Evolutionary conservation across 2,113 vertebrate species (phyloP), one percentile per base, ranked within the genome.

Genomic region (Oreocharis arfaki): DNA sequence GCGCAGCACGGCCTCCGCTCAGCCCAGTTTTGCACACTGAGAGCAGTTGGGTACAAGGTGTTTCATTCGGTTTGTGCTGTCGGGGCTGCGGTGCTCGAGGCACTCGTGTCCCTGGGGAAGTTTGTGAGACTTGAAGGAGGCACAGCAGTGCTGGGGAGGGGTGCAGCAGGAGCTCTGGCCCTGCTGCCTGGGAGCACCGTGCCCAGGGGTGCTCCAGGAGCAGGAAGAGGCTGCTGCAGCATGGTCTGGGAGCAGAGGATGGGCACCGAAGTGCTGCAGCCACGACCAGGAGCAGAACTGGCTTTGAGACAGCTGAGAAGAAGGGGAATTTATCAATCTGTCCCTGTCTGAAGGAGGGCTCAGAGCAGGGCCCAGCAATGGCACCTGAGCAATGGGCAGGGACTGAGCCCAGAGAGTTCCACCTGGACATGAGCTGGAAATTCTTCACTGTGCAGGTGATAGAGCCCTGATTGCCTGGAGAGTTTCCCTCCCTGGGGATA

Each of bases 1-100:
- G 44, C 63, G 0, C 9, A 10, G 53, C 3, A 1, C 3, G 6
- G 39, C 8, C n/a, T 42, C 41, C 1, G 0, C 21, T 47, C 22
- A 3, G 22, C 28, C 63, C 23, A 6, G 8, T 8, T 7, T 6
- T 37, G 39, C 14, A 9, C 27, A 1, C 8, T 33, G 2, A 11
- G 30, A 27, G 39, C 3, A 5, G 16, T 1, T 55, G 22, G 27
- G n/a, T 68, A 10, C 20, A 11, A 15, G 39, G 4, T 4, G 27
- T 23, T 75, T 24, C 2, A 4, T 39, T 32, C 37, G 27, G 19
- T 59, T 42, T 30, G 13, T 22, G 28, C 37, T 35, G 9, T 21
- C 68, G 80, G 39, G 47, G 21, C 46, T 44, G n/a, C 3, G 12
- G 23, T 56, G 35, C 74, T 55, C 2, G 0, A 1, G 37, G 60